phyloP scores from a whole-genome alignment of 1,140 invertebrate genomes.

The Colletes gigas region DNA sequence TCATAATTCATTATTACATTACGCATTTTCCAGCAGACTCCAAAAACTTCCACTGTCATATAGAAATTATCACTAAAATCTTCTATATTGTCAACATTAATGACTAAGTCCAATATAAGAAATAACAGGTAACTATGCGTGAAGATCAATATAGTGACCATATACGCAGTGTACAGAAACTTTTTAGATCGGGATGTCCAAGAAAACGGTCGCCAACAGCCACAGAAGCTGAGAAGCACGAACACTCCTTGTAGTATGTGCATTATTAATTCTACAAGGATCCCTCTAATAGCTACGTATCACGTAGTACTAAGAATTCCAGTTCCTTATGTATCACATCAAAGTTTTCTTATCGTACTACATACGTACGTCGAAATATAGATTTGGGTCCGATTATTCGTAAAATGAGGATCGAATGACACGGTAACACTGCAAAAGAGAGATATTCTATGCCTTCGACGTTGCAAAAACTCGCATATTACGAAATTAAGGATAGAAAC shows the following conservation, averaged over 20 bases:
- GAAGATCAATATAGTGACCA: neutral
- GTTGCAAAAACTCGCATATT: no score
- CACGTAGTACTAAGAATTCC: no score
- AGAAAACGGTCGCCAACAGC: constrained; percentile 19
- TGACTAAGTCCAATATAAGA: constrained; percentile 41
- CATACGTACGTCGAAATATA: no score
- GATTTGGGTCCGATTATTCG: no score
- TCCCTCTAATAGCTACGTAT: neutral
- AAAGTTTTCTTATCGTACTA: no score
- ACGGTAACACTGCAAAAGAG: no score
- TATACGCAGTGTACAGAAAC: constrained; percentile 29
- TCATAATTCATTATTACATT: no score
- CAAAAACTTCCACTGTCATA: neutral
- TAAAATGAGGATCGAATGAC: no score
- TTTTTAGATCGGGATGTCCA: constrained; percentile 35
- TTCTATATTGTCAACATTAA: constrained; percentile 30
- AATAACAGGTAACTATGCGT: constrained; percentile 10
- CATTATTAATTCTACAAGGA: neutral
- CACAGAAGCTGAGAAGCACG: neutral
- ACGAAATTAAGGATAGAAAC: neutral
- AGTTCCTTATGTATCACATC: no score
- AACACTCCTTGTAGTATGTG: neutral
- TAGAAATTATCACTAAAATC: constrained; percentile 49
- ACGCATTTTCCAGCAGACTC: neutral
- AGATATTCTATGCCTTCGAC: no score